Percentiles rank a stretch among this genome's conserved stretches.
Evolutionary conservation across 1,140 invertebrate genomes (phyloP).

Genomic region (Drosophila athabasca): DNA sequence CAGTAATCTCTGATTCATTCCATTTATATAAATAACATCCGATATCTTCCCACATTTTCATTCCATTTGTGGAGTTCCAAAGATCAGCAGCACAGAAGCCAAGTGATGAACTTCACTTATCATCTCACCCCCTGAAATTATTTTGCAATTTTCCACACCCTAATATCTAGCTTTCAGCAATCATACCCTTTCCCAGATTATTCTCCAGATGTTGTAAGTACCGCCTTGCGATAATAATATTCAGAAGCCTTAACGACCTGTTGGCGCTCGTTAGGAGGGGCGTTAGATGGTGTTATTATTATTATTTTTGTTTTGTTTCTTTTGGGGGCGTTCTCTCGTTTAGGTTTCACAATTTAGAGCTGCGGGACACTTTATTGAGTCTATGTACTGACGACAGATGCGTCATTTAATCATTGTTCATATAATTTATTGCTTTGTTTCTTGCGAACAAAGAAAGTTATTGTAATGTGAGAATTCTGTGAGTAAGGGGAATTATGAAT

Average conservation of each 20-base stretch:
- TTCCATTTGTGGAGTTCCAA: no score
- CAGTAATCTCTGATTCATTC: no score
- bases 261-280: conserved; percentile 23
- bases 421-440: conserved; percentile 15
- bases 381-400: conserved; percentile 12
- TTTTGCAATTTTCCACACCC: not conserved
- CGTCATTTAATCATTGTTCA: conserved; percentile 13
- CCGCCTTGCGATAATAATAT: conserved; percentile 11
- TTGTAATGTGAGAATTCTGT: conserved; percentile 22
- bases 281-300: conserved; percentile 11
- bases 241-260: conserved; percentile 30
- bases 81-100: no score
- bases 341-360: conserved; percentile 16
- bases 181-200: no score
- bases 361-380: conserved; percentile 7
- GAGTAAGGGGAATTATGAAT: not conserved
- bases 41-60: no score
- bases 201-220: no score
- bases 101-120: no score
- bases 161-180: conserved; percentile 1
- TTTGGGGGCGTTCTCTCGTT: conserved; percentile 13
- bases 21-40: no score
- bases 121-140: conserved; percentile 12
- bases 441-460: conserved; percentile 36
- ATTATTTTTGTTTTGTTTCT: conserved; percentile 16